A percentile compares a stretch with the other conserved stretches of the same genome.
Evolutionary conservation across 2,888 invertebrate genomes (phyloP).

Genomic region (Sphaerophoria rueppellii): DNA sequence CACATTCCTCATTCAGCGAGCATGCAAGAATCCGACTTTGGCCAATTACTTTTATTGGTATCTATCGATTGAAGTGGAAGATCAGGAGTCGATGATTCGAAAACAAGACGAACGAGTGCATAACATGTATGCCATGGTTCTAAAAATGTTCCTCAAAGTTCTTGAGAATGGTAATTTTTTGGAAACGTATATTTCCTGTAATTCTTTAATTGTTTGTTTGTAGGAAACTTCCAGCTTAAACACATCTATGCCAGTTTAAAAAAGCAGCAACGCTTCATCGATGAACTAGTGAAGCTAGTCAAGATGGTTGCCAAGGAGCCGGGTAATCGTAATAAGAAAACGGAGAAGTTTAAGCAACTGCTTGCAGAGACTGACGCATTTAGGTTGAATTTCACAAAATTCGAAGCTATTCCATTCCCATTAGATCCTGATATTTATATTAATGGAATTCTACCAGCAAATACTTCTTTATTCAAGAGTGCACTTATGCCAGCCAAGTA

Average conservation of each 20-base stretch:
- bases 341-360: constrained; percentile 92
- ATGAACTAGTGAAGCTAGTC: constrained; percentile 93
- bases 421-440: constrained; percentile 95
- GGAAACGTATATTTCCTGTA: too few species aligned
- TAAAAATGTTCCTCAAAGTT: constrained; percentile 91
- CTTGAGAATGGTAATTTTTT: constrained; percentile 84
- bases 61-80: constrained; percentile 96
- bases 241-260: constrained; percentile 89
- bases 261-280: constrained; percentile 95
- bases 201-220: not conserved
- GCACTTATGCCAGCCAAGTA: constrained; percentile 95
- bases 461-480: constrained; percentile 97
- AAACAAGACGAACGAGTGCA: constrained; percentile 89
- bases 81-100: constrained; percentile 86
- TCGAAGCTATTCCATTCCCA: constrained; percentile 96
- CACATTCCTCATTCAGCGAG: constrained; percentile 94
- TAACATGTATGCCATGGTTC: constrained; percentile 94
- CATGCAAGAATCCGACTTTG: constrained; percentile 93
- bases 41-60: constrained; percentile 99
- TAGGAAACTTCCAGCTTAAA: constrained; percentile 87
- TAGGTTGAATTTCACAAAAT: constrained; percentile 93
- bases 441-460: constrained; percentile 93
- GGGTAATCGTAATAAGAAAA: constrained; percentile 95
- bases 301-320: constrained; percentile 95
- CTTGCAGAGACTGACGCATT: constrained; percentile 91